Evolutionary conservation across 2,888 invertebrate species (phyloP), one percentile per base, ranked within the genome.

Genomic region (Lasius fuliginosus): DNA sequence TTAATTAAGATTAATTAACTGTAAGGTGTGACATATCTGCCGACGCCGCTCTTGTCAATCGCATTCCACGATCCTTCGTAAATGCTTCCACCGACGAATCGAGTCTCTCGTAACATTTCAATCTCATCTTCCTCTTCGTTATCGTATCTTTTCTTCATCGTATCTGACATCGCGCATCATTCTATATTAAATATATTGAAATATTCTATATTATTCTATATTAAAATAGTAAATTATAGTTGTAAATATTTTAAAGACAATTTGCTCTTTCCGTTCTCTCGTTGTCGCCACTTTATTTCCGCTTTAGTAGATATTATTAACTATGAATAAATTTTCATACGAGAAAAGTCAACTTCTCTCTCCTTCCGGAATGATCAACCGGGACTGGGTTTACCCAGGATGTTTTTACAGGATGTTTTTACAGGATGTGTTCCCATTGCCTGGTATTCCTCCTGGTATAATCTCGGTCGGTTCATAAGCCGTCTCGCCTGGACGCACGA

Each of bases 51-150:
- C 96, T 97, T 97, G 56, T 96, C 96, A 0, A 96, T 92, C 1
- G 95, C 92, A 91, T 96, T 95, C 96, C 96, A 97, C 11, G 95
- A 95, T 67, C 97, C 97, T 60, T 95, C 94, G 89, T 97, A 97
- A 30, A 92, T 93, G 82, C 96, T 97, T 1, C 96, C 96, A 0
- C 96, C 96, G 15, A 95, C 94, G 87, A 96, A 96, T 77, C 83
- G 46, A 6, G 65, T 75, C 83, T 89, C 74, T 9, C 18, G 69
- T 12, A 71, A 60, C 58, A 49, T 60, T 60, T 74, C 46, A 33
- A 60, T 62, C 18, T 81, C 58, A 23, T 71, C 60, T 74, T 18
- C 27, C 27, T 62, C 33, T 73, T 27, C 4, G 46, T 46, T n/a
- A 8, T 64, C 30, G 18, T 53, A 23, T 23, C 23, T 49, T 65